Conservation (phyloP, 2,888 invertebrate genomes). For the Caenorhabditis panamensis region DNA sequence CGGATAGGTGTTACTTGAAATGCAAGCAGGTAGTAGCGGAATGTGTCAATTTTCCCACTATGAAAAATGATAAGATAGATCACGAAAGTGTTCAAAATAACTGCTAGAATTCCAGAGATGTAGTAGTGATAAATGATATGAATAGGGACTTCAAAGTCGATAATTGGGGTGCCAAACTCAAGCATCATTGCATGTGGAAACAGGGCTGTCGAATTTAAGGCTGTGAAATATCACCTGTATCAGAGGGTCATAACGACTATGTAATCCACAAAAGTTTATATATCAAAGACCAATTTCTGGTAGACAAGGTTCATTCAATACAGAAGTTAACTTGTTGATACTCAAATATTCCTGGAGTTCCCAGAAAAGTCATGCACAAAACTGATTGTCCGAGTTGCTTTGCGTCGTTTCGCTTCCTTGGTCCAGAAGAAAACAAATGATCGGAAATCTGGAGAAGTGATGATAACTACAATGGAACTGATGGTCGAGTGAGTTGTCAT, state of each 20-base stretch:
- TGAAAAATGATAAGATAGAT: not conserved
- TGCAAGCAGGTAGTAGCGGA: slow-evolving; percentile 13
- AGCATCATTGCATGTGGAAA: too few species aligned
- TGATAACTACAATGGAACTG: slow-evolving; percentile 28
- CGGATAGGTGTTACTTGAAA: slow-evolving; percentile 2
- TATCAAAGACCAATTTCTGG: too few species aligned
- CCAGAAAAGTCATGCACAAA: too few species aligned
- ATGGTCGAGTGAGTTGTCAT: slow-evolving; percentile 45
- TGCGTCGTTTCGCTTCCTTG: too few species aligned
- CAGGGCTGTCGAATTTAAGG: too few species aligned
- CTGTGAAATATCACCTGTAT: too few species aligned
- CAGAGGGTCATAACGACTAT: too few species aligned
- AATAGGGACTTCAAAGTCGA: not conserved
- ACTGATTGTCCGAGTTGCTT: too few species aligned
- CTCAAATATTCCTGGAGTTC: too few species aligned
- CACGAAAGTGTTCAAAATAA: slow-evolving; percentile 4
- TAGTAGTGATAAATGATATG: slow-evolving; percentile 18
- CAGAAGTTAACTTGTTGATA: too few species aligned
- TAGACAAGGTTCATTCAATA: too few species aligned
- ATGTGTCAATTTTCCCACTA: slow-evolving; percentile 25
- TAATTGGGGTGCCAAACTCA: not conserved
- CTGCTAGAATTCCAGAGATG: slow-evolving; percentile 2
- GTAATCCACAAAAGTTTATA: too few species aligned
- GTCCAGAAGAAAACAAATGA: slow-evolving; percentile 29
- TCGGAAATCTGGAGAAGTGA: slow-evolving; percentile 26